Conservation (phyloP, 2,797 vertebrate genomes). For the Tympanoctomys barrerae region DNA sequence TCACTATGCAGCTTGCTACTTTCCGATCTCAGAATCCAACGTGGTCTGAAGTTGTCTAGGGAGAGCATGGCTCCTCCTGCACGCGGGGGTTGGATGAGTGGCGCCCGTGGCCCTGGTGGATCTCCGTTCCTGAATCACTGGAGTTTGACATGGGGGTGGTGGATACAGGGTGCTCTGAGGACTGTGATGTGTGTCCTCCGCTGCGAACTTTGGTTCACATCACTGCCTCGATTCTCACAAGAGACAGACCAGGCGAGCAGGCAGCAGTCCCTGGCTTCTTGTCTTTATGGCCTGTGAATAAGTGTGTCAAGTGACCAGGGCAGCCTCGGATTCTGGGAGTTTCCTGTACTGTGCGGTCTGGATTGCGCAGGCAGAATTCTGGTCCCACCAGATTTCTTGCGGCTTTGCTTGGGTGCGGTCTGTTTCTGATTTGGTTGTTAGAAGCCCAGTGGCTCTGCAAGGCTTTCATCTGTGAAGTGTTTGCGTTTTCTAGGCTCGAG, state of each 20-base stretch:
- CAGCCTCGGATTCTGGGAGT: not conserved
- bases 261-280: not conserved
- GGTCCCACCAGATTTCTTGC: not conserved
- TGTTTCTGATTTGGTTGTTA: not conserved
- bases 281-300: not conserved
- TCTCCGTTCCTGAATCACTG: conserved; percentile 8
- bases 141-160: not conserved
- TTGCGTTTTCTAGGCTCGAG: conserved; percentile 7
- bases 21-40: not conserved
- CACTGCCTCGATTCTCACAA: not conserved
- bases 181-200: not conserved
- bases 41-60: not conserved
- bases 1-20: not conserved
- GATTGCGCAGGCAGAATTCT: not conserved
- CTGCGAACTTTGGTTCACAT: not conserved
- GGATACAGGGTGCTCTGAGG: not conserved
- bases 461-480: not conserved
- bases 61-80: not conserved
- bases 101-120: not conserved
- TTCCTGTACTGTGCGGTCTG: not conserved
- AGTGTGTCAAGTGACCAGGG: not conserved
- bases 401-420: conserved; percentile 3
- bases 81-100: not conserved
- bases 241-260: not conserved
- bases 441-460: not conserved